Evolutionary conservation across 1,140 invertebrate species (phyloP).

Genomic region (Orius laevigatus): DNA sequence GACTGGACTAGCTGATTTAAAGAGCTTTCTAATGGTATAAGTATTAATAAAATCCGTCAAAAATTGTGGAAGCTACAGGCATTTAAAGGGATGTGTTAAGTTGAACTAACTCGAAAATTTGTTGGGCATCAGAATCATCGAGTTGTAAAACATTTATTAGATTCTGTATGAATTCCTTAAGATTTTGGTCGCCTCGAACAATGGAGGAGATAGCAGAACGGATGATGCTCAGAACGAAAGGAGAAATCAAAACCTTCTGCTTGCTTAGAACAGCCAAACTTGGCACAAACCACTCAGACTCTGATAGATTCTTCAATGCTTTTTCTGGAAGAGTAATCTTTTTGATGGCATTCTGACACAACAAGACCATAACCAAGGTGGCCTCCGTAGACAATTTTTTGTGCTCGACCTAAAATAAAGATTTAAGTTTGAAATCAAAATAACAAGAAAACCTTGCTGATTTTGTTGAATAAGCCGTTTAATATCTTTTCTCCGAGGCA

Average conservation of each 20-base stretch:
- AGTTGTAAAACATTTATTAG: slow-evolving; percentile 36
- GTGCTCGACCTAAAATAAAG: slow-evolving; percentile 12
- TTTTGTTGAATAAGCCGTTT: slow-evolving; percentile 40
- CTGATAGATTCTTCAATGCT: slow-evolving; percentile 32
- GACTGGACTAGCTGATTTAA: too few species aligned
- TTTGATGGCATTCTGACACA: slow-evolving; percentile 12
- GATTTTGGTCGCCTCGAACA: not conserved
- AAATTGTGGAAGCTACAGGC: too few species aligned
- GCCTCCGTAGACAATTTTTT: slow-evolving; percentile 11
- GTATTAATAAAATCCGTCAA: too few species aligned
- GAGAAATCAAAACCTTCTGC: slow-evolving; percentile 31
- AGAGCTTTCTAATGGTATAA: too few species aligned
- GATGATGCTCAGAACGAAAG: slow-evolving; percentile 36
- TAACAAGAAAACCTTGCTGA: too few species aligned
- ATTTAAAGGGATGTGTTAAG: too few species aligned
- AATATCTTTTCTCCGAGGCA: slow-evolving; percentile 41
- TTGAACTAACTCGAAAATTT: slow-evolving; percentile 26
- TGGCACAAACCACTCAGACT: slow-evolving; percentile 32
- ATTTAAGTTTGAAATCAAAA: too few species aligned
- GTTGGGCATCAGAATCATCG: slow-evolving; percentile 27
- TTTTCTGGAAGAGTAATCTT: slow-evolving; percentile 28
- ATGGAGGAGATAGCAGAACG: slow-evolving; percentile 20
- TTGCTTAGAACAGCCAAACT: slow-evolving; percentile 32
- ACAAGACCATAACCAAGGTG: slow-evolving; percentile 12
- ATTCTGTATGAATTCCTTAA: slow-evolving; percentile 24